Conservation (phyloP, 2,797 vertebrate species). For the Coregonus suidteri region DNA sequence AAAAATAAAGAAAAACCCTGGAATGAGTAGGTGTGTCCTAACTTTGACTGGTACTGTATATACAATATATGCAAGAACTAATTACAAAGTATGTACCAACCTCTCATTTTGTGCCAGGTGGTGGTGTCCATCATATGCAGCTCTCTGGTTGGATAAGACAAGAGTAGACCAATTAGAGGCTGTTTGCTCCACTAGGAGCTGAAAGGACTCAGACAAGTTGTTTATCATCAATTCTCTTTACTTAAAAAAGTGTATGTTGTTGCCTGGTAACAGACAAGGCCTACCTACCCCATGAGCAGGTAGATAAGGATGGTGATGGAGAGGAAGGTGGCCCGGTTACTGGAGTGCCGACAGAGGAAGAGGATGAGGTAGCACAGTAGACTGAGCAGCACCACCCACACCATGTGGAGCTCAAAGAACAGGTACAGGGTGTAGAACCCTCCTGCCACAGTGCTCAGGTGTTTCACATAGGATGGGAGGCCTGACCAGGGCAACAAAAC, state of each 20-base stretch:
- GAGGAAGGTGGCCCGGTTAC: constrained; percentile 88
- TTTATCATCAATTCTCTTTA: neutral
- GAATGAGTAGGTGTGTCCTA: no score
- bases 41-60: no score
- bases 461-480: constrained; percentile 82
- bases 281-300: constrained; percentile 86
- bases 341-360: constrained; percentile 88
- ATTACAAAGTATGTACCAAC: constrained; percentile 59
- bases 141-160: constrained; percentile 74
- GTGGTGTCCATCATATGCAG: constrained; percentile 93
- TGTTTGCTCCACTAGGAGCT: neutral
- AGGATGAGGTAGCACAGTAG: constrained; percentile 93
- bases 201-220: neutral
- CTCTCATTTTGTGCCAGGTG: constrained; percentile 96
- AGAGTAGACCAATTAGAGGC: neutral
- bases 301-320: constrained; percentile 93
- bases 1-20: no score
- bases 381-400: constrained; percentile 94
- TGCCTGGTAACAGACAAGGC: neutral
- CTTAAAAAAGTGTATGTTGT: neutral
- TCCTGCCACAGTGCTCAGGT: constrained; percentile 81
- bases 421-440: constrained; percentile 91
- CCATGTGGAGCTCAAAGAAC: constrained; percentile 94
- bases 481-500: constrained; percentile 61
- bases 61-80: no score